Evolutionary conservation across 2,113 vertebrate genomes (phyloP).

Genomic region (Formicarius rufipectus): DNA sequence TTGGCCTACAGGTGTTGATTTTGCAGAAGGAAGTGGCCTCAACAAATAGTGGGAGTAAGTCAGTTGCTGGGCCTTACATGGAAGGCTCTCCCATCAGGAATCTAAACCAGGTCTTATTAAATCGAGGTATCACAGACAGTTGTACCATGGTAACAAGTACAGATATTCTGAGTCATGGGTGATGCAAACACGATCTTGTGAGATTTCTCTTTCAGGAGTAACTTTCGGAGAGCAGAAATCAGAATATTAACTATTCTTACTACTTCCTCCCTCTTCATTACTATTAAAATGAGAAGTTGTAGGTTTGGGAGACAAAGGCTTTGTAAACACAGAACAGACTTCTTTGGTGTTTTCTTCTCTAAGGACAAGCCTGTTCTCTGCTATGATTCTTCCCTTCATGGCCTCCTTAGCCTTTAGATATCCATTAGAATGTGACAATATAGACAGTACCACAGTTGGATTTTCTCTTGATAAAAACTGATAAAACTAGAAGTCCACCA

Average conservation of each 20-base stretch:
- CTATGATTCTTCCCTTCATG: accelerated
- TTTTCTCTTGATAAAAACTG: neutral
- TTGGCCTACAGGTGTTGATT: neutral
- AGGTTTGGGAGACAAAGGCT: neutral
- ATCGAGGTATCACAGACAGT: neutral
- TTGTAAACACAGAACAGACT: neutral
- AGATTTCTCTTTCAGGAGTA: neutral
- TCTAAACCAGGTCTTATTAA: neutral
- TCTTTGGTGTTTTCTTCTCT: neutral
- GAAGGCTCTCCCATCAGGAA: neutral
- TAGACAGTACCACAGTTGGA: neutral
- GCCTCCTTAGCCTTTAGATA: neutral
- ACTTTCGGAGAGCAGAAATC: neutral
- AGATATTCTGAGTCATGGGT: neutral
- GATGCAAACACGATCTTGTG: neutral
- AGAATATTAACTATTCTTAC: neutral
- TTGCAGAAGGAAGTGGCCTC: neutral
- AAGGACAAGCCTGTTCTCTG: neutral
- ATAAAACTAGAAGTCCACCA: neutral
- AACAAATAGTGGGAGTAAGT: neutral
- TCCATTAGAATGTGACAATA: neutral
- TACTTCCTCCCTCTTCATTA: neutral
- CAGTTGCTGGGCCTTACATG: neutral
- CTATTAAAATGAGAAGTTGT: neutral
- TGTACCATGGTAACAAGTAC: neutral